Percentiles rank a stretch among this genome's conserved stretches.
Conservation (phyloP, 2,888 invertebrate species). For the Parnassius glacialis region DNA sequence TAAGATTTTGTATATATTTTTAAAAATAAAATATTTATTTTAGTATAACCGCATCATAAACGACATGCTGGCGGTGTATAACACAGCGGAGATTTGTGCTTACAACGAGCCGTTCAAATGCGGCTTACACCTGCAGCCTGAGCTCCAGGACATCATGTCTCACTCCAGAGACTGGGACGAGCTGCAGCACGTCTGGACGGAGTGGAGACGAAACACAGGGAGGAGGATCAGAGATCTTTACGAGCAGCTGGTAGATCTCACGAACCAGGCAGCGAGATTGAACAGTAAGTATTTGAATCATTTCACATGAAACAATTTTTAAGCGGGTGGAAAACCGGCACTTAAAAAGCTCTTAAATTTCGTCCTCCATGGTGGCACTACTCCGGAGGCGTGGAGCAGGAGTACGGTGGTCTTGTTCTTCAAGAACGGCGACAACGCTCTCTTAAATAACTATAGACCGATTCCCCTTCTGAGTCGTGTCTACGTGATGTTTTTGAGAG, state of each 20-base stretch:
- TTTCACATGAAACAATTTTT: background rate
- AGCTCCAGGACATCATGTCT: conserved; percentile 89
- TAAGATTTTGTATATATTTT: too few species aligned
- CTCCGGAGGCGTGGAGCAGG: too few species aligned
- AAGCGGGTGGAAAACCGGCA: too few species aligned
- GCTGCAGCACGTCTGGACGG: conserved; percentile 92
- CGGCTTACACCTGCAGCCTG: conserved; percentile 89
- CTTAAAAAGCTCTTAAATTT: too few species aligned
- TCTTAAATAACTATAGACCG: too few species aligned
- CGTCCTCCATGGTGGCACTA: too few species aligned
- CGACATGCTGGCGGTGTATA: conserved; percentile 93
- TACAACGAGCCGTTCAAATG: conserved; percentile 92
- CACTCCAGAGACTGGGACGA: conserved; percentile 91
- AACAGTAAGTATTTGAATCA: conserved; percentile 84
- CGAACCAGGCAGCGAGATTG: conserved; percentile 88
- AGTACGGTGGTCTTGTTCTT: too few species aligned
- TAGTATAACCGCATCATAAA: conserved; percentile 94
- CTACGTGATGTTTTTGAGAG: too few species aligned
- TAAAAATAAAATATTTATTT: conserved; percentile 38
- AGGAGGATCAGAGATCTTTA: conserved; percentile 89
- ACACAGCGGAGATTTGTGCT: conserved; percentile 91
- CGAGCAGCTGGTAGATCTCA: conserved; percentile 88
- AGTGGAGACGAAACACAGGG: conserved; percentile 93
- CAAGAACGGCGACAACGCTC: too few species aligned
- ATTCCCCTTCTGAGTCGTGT: too few species aligned